phyloP scores from a whole-genome alignment of 2,113 vertebrate species.

The Callipepla californica region DNA sequence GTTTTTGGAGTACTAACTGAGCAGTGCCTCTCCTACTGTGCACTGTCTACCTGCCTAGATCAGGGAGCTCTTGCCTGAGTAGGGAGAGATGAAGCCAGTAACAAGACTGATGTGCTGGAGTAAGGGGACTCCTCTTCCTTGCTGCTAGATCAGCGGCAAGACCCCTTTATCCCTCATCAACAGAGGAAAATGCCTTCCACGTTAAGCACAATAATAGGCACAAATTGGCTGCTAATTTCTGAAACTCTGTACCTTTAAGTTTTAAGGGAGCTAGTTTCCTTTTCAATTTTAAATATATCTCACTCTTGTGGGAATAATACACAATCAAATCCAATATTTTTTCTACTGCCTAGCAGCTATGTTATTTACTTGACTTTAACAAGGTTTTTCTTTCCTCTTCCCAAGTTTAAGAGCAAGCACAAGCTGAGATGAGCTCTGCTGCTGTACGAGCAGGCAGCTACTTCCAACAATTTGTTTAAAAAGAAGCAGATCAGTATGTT shows the following conservation, averaged over 20 bases:
- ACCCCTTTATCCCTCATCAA: conserved; percentile 62
- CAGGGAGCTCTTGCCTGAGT: background rate
- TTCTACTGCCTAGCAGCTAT: conserved; percentile 64
- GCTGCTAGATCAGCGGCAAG: conserved; percentile 29
- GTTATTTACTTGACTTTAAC: conserved; percentile 72
- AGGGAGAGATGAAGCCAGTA: background rate
- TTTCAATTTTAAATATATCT: conserved; percentile 67
- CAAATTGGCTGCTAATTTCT: conserved; percentile 65
- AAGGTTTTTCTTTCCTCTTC: conserved; percentile 58
- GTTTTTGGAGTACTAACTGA: background rate
- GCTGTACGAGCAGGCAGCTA: background rate
- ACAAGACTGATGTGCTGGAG: background rate
- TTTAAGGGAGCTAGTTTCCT: conserved; percentile 64
- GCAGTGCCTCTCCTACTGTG: background rate
- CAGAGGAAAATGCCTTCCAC: conserved; percentile 54
- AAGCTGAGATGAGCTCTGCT: conserved; percentile 44
- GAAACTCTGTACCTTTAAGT: conserved; percentile 53
- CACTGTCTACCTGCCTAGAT: background rate
- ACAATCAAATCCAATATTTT: conserved; percentile 70
- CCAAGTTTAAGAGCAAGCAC: conserved; percentile 27
- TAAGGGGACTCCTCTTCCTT: conserved; percentile 4
- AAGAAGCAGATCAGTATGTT: conserved; percentile 57
- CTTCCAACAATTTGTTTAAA: conserved; percentile 56
- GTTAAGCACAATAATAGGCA: conserved; percentile 41
- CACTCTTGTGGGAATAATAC: conserved; percentile 64